Evolutionary conservation across 2,888 invertebrate genomes (phyloP), one percentile per base, ranked within the genome.

Genomic region (Nomada hirtipes): DNA sequence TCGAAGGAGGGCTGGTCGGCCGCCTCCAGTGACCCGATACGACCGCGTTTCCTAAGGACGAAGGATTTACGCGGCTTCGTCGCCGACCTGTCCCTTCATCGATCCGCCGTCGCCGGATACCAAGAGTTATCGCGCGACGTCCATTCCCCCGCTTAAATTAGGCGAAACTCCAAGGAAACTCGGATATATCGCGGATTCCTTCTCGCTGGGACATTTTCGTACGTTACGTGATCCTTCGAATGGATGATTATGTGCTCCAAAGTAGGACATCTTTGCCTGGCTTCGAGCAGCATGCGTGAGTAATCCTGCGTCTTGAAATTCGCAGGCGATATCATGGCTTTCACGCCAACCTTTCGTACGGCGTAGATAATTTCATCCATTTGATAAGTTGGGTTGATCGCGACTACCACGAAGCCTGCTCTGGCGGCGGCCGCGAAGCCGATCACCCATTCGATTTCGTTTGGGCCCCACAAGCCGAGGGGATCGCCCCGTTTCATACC

Each of bases 381-480:
- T 91, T 96, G 95, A 91, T 97, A 97, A 0, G 95, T 95, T 0
- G 98, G 96, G 93, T 98, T 98, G 47, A 98, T 95, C 76, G 96
- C 96, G 13, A 97, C 97, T 94, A 96, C 94, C 44, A 97, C 94
- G 2, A 97, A 93, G 0, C 98, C 98, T 1, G 96, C 95, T 83
- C 97, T 95, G 0, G 96, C 95, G 0, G 96, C 95, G 0, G 97
- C 98, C 91, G 97, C 94, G 92, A 96, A 96, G 0, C 96, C 94
- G 0, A 97, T 88, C 79, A 96, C 95, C 98, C 98, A 98, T 91
- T 97, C 96, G 61, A 95, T 92, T 52, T 95, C 94, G 93, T 98
- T 98, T 0, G 97, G 97, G 0, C 96, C 96, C 97, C 97, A 98
- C 29, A 98, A 94, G 0, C 97, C 98, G 3, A 98, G 91, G 11